Percentiles rank a stretch among this genome's conserved stretches.
Evolutionary conservation across 1,140 invertebrate species (phyloP).

Genomic region (Metopolophium dirhodum): DNA sequence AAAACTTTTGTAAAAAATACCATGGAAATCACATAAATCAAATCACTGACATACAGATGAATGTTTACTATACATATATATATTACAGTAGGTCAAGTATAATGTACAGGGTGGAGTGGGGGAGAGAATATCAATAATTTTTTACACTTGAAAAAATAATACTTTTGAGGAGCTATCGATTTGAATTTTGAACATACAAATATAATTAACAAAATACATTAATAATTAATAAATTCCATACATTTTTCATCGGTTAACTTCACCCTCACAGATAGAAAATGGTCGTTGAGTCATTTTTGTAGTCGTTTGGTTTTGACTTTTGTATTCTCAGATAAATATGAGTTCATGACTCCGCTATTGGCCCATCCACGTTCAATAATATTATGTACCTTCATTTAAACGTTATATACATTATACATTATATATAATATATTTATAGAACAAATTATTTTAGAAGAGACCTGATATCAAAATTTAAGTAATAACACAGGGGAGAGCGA

Average conservation of each 20-base stretch:
- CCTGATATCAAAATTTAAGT: not conserved
- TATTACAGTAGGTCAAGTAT: not conserved
- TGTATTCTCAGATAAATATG: not conserved
- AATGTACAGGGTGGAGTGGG: not conserved
- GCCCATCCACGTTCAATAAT: not conserved
- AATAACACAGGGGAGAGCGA: not conserved
- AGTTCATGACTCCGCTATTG: not conserved
- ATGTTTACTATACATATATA: not conserved
- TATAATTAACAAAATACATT: not conserved
- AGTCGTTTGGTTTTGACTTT: not conserved
- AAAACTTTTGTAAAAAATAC: not conserved
- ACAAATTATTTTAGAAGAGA: not conserved
- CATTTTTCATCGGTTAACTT: not conserved
- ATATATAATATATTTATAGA: not conserved
- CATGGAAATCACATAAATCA: slow-evolving; percentile 24
- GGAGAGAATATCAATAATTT: not conserved
- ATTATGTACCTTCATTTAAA: not conserved
- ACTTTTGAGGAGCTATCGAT: not conserved
- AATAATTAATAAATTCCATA: not conserved
- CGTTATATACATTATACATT: not conserved
- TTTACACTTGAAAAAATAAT: slow-evolving; percentile 10
- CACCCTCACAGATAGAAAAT: not conserved
- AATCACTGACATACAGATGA: slow-evolving; percentile 8
- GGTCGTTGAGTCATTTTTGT: not conserved
- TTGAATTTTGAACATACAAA: not conserved